Evolutionary conservation across 1,140 invertebrate species (phyloP).

Genomic region (Agraylea sexmaculata): DNA sequence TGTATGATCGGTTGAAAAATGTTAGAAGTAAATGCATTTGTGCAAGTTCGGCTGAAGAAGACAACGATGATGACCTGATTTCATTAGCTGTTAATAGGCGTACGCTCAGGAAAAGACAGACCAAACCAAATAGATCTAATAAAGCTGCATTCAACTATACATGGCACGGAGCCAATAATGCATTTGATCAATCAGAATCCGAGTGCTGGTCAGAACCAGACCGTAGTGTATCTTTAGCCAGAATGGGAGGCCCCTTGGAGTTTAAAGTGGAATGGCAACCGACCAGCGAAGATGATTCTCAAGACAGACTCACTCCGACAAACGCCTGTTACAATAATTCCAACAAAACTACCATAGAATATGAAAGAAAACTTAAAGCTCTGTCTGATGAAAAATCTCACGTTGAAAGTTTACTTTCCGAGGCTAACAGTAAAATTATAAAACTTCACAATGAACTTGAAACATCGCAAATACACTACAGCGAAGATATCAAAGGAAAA

Average conservation of each 20-base stretch:
- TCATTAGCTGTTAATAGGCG: slow-evolving; percentile 9
- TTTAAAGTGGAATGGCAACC: not conserved
- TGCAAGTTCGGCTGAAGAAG: slow-evolving; percentile 8
- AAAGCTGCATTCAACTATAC: slow-evolving; percentile 7
- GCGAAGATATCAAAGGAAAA: slow-evolving; percentile 8
- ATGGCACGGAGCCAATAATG: slow-evolving; percentile 17
- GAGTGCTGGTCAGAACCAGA: slow-evolving; percentile 80
- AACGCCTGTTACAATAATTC: slow-evolving; percentile 1
- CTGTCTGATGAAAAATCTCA: slow-evolving; percentile 7
- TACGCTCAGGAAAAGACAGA: slow-evolving; percentile 13
- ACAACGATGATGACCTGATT: slow-evolving; percentile 12
- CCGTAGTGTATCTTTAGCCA: slow-evolving; percentile 59
- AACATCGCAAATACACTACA: slow-evolving; percentile 5
- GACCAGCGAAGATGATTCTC: slow-evolving; percentile 12
- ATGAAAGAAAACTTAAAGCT: not conserved
- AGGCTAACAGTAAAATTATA: slow-evolving; percentile 3
- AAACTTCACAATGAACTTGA: slow-evolving; percentile 9
- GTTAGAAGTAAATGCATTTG: slow-evolving; percentile 14
- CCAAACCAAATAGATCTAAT: slow-evolving; percentile 3
- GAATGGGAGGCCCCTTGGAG: slow-evolving; percentile 44
- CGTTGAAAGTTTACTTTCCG: slow-evolving; percentile 2
- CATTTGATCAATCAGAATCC: slow-evolving; percentile 54
- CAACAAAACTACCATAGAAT: not conserved
- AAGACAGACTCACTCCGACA: not conserved
- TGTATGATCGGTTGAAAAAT: slow-evolving; percentile 11